Evolutionary conservation across 2,797 vertebrate species (phyloP), one percentile per base, ranked within the genome.

Genomic region (Crenuchus spilurus): DNA sequence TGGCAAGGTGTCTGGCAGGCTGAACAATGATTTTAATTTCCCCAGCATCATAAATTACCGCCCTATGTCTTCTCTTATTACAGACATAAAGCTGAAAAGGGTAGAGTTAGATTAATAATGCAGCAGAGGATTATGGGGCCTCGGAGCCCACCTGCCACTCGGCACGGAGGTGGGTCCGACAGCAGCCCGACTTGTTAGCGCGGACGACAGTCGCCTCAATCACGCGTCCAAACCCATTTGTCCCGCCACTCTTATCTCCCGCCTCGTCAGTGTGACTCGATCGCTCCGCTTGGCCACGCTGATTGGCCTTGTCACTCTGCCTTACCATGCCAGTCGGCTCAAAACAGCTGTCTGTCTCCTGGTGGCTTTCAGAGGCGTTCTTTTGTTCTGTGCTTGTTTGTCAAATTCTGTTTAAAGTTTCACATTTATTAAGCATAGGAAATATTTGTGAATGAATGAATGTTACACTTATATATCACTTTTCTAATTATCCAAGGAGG

Each of bases 21-120:
- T 78, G 76, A 77, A 82, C 83, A 82, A 84, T 85, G 82, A 84
- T 82, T 84, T 84, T 85, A 87, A 87, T 87, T 85, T 85, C 69
- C 83, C 73, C 51, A 57, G 78, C 74, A 72, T 83, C 81, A 84
- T 87, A 84, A 87, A 87, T 87, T 84, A 87, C 71, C 64, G 49
- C 75, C 69, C 70, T 79, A 80, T 72, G 77, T 84, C 83, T 84
- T 80, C 77, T 80, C 84, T 82, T 85, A 84, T 84, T 83, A 81
- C 79, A 78, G 78, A 78, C 79, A 82, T 85, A 85, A 84, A 84
- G 80, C 77, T 78, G 82, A 84, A 85, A 85, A 82, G 85, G 85
- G 83, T 80, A 83, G 78, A 77, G 69, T 39, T 57, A 77, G 71
- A 83, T 80, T 75, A 84, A 81, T 75, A 77, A 79, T 81, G 76